Evolutionary conservation across 2,888 invertebrate genomes (phyloP).

Genomic region (Volucella inflata): DNA sequence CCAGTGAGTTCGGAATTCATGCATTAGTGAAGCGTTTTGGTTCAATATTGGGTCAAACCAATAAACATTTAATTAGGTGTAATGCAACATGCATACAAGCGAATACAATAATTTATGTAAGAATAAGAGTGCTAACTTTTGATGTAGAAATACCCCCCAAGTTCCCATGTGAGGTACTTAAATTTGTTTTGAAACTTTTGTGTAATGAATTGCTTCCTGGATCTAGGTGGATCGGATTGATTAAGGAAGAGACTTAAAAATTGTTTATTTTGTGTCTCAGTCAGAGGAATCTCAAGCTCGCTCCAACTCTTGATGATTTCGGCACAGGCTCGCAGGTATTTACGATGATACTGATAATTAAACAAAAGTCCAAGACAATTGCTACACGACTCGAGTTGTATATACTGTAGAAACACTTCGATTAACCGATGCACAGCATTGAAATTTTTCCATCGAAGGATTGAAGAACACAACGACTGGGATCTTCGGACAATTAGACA

Average conservation of each 20-base stretch:
- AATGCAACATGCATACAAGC: conserved; percentile 38
- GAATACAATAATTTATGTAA: conserved; percentile 28
- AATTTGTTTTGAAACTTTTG: conserved; percentile 76
- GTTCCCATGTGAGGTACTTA: conserved; percentile 52
- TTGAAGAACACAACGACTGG: conserved; percentile 85
- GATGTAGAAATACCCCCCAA: conserved; percentile 18
- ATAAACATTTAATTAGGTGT: conserved; percentile 59
- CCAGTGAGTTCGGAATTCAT: too few relatives aligned
- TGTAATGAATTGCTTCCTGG: conserved; percentile 47
- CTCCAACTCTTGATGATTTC: conserved; percentile 88
- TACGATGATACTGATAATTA: conserved; percentile 86
- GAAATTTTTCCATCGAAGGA: conserved; percentile 86
- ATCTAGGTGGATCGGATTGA: conserved; percentile 76
- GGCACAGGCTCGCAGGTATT: conserved; percentile 87
- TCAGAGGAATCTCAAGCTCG: conserved; percentile 85
- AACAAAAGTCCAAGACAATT: conserved; percentile 86
- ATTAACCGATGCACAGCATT: conserved; percentile 87
- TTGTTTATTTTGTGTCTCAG: conserved; percentile 85
- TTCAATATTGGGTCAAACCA: too few relatives aligned
- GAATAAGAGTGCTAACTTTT: conserved; percentile 37
- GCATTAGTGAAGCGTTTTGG: too few relatives aligned
- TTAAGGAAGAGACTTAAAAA: conserved; percentile 86
- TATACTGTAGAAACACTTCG: conserved; percentile 86
- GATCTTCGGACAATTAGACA: conserved; percentile 85
- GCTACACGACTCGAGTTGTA: conserved; percentile 86